Percentiles rank a stretch among this genome's conserved stretches.
Conservation (phyloP, 2,888 invertebrate species). For the Meloe dianella region DNA sequence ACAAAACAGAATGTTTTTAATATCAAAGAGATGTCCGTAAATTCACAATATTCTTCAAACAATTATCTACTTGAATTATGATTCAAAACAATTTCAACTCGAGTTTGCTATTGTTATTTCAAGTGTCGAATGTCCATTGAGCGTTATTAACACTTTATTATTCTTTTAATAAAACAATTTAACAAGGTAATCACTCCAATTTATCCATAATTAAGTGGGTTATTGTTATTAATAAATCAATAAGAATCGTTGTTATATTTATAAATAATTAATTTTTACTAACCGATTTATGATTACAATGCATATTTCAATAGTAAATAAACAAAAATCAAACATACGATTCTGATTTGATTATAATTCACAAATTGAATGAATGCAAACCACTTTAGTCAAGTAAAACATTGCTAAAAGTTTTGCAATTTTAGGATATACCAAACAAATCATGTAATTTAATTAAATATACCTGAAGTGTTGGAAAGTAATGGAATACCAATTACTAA, state of each 20-base stretch:
- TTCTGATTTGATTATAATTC: neutral
- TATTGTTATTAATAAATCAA: too few species aligned
- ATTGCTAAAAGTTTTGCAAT: neutral
- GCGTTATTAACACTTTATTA: neutral
- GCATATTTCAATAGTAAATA: too few species aligned
- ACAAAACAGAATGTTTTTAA: neutral
- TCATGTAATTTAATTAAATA: constrained; percentile 9
- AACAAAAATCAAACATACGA: too few species aligned
- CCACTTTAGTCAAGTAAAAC: neutral
- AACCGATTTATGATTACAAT: too few species aligned
- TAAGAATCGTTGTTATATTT: too few species aligned
- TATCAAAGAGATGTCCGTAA: neutral
- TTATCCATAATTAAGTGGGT: neutral
- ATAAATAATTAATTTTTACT: too few species aligned
- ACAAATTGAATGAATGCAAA: neutral
- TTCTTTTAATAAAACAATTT: neutral
- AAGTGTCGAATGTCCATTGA: neutral
- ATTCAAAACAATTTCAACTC: neutral
- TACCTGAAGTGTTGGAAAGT: neutral
- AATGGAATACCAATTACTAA: neutral
- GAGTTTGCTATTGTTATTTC: constrained; percentile 2
- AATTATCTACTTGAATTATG: constrained; percentile 5
- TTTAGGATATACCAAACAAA: neutral
- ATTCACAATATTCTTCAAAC: neutral
- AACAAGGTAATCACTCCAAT: neutral